Base-by-base conservation (phyloP, 2,113 vertebrate genomes). In the Uropsilus gracilis region DNA sequence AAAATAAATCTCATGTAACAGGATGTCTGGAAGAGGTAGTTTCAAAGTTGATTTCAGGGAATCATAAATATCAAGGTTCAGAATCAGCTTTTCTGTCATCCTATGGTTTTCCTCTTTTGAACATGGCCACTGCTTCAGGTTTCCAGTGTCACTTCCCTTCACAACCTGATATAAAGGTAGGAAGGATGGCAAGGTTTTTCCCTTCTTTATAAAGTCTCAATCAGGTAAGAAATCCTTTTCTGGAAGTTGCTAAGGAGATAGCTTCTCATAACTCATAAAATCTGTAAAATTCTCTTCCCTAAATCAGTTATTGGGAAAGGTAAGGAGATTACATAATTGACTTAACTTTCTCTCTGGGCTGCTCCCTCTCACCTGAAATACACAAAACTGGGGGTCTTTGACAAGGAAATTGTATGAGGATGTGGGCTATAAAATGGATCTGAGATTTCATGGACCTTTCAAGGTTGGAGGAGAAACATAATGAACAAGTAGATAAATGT, bases 281-380 rank as follows among this genome's bases (percentile, higher is more conserved):
- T 78, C 53, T 32, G 11, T 48, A 63, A 66, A 57, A n/a, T 77
- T 76, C 64, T 50, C 75, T 81, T 22, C 24, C 30, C 44, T 89
- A 72, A 86, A 61, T 39, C 46, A 83, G 1, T 95, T 72, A 84
- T 30, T 55, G 20, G 6, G 28, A 59, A 39, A 64, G 57, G 61
- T 83, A 82, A 90, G 55, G 53, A 30, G 66, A 86, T 92, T 93
- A 88, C 61, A 6, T 87, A 82, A 84, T 91, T 94, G 90, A 63
- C 50, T 87, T 91, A 53, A 82, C 88, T 59, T 66, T 66, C 71
- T 57, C 46, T n/a, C 9, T 50, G 90, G 42, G 16, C n/a, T 86
- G 39, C 48, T 86, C 32, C 34, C 32, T 34, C 44, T n/a, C 57
- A 59, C 61, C 73, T 91, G 48, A 80, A 39, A 44, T 57, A 22